Percentiles rank a stretch among this genome's conserved stretches.
phyloP scores from a whole-genome alignment of 1,140 invertebrate species.

The Eufriesea mexicana region DNA sequence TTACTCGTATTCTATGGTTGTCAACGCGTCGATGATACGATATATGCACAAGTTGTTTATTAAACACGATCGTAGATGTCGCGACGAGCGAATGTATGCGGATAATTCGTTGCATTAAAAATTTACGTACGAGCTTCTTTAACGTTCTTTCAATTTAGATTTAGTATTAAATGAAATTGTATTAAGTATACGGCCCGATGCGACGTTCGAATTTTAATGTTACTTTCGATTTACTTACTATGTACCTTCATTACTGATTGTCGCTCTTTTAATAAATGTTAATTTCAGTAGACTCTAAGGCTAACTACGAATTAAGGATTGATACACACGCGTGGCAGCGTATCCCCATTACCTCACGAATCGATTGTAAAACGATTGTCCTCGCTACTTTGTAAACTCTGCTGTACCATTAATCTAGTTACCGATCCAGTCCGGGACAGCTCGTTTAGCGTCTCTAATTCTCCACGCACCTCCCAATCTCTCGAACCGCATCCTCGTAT shows the following conservation, averaged over 20 bases:
- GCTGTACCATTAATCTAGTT: slow-evolving; percentile 15
- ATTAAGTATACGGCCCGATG: neutral
- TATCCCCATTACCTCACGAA: slow-evolving; percentile 13
- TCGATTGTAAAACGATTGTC: slow-evolving; percentile 24
- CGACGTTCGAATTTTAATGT: neutral
- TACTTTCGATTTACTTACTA: neutral
- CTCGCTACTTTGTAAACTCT: slow-evolving; percentile 17
- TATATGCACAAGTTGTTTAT: slow-evolving; percentile 19
- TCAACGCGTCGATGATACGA: neutral
- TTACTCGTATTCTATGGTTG: too few species aligned
- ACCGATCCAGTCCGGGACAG: neutral
- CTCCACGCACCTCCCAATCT: neutral
- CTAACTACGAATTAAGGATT: neutral
- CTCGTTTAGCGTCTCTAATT: slow-evolving; percentile 4
- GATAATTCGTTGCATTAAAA: slow-evolving; percentile 14
- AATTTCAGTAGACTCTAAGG: neutral
- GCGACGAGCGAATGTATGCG: neutral
- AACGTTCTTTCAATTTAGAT: neutral
- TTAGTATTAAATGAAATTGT: neutral
- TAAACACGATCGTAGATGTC: slow-evolving; percentile 20
- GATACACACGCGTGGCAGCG: slow-evolving; percentile 4
- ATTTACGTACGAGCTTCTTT: slow-evolving; percentile 3
- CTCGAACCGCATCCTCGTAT: neutral
- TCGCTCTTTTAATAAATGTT: neutral
- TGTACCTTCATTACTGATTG: neutral